These are phyloP conservation scores for Poecile montanus DNA, from an alignment of 2,797 vertebrate genomes.

Conservation along the genomic window DNA sequence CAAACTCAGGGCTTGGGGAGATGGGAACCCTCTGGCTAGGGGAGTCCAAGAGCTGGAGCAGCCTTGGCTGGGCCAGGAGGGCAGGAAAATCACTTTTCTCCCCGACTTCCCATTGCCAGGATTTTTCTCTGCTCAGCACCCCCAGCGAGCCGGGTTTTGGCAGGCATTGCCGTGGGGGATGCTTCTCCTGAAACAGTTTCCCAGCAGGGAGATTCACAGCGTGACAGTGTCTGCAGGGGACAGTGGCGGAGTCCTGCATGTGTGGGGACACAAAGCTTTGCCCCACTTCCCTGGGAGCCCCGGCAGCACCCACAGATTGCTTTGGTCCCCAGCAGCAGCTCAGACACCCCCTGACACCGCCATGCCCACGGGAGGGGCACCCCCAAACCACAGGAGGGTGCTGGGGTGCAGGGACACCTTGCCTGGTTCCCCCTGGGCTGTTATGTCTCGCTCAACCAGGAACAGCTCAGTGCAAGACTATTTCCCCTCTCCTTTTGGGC, in stretches of 20 bases:
- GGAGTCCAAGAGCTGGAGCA: background rate
- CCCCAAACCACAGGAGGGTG: background rate
- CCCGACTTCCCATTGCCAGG: background rate
- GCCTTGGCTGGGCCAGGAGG: background rate
- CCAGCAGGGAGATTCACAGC: background rate
- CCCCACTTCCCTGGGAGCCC: background rate
- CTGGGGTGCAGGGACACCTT: background rate
- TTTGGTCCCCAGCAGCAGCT: background rate
- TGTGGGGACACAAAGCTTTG: background rate
- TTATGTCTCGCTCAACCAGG: background rate
- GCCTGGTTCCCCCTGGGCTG: background rate
- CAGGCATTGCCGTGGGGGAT: background rate
- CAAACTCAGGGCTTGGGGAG: background rate
- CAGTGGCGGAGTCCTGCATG: fast-evolving
- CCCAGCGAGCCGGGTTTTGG: background rate
- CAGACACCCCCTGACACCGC: background rate
- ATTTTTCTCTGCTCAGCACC: background rate
- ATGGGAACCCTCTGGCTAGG: background rate
- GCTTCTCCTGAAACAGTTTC: background rate
- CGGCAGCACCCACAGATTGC: background rate
- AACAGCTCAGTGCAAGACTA: constrained; percentile 15
- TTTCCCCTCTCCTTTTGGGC: constrained; percentile 41
- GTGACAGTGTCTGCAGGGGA: background rate
- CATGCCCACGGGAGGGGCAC: background rate
- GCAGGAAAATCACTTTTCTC: background rate